Percentiles rank a stretch among this genome's conserved stretches.
Evolutionary conservation across 2,797 vertebrate genomes (phyloP).

Genomic region (Glyptemys insculpta): DNA sequence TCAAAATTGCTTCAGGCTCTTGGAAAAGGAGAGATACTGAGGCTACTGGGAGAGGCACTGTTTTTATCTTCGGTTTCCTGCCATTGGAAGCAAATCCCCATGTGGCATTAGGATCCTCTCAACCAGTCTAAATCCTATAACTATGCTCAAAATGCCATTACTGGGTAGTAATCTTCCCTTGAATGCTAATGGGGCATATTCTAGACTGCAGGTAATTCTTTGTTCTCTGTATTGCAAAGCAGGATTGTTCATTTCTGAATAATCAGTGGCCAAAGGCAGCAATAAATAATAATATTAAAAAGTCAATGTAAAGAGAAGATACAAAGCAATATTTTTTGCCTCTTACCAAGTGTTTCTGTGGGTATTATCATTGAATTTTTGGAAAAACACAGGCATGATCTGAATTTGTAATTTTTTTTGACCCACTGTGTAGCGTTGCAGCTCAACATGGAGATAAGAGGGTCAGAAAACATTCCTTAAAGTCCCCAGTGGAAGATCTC

Average conservation of each 20-base stretch:
- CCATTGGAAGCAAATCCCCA: neutral
- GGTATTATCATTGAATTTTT: slow-evolving; percentile 10
- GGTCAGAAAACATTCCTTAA: neutral
- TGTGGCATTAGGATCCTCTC: accelerated
- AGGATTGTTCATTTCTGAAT: slow-evolving; percentile 57
- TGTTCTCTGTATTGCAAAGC: neutral
- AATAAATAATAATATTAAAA: slow-evolving; percentile 27
- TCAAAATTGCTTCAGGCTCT: neutral
- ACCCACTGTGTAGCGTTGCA: neutral
- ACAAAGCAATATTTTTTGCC: neutral
- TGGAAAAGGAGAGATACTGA: neutral
- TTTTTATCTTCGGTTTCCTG: neutral
- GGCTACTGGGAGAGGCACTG: neutral
- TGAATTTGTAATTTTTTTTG: slow-evolving; percentile 29
- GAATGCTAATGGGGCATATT: neutral
- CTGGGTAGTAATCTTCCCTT: neutral
- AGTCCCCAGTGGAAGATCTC: neutral
- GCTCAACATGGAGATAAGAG: neutral
- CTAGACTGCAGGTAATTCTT: neutral
- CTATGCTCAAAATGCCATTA: neutral
- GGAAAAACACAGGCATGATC: slow-evolving; percentile 31
- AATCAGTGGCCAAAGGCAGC: slow-evolving; percentile 27
- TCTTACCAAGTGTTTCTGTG: slow-evolving; percentile 42
- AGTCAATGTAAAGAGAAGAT: neutral
- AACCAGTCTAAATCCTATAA: neutral